These are phyloP conservation scores for Plebejus anna DNA, from an alignment of 2,888 invertebrate genomes.

Conservation along the genomic window DNA sequence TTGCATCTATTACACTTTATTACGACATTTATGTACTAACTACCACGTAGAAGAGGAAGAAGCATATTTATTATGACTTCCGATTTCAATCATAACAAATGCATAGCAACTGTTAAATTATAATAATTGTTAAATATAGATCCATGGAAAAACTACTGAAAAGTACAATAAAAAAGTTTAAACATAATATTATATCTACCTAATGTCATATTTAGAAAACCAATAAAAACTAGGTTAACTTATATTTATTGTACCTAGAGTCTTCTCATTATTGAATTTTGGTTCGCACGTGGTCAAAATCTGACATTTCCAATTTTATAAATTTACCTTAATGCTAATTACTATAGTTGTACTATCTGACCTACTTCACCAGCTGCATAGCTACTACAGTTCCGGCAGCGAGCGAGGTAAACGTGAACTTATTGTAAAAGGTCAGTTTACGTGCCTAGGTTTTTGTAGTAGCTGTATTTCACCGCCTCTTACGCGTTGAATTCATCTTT, in stretches of 20 bases:
- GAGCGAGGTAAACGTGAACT: slow-evolving; percentile 15
- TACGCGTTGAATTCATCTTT: not conserved
- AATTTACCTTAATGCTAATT: not conserved
- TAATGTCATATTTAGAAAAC: too few species aligned
- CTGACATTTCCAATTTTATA: not conserved
- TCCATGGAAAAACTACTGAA: too few species aligned
- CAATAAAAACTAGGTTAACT: too few species aligned
- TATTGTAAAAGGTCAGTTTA: slow-evolving; percentile 17
- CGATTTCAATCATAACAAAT: not conserved
- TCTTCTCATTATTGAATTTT: not conserved
- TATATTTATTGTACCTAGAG: not conserved
- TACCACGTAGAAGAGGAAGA: not conserved
- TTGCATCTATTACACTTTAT: not conserved
- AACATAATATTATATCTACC: too few species aligned
- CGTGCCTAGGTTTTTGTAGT: slow-evolving; percentile 11
- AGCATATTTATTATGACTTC: not conserved
- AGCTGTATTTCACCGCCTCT: not conserved
- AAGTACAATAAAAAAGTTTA: too few species aligned
- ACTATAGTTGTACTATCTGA: not conserved
- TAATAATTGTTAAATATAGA: too few species aligned
- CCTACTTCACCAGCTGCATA: not conserved
- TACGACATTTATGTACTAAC: not conserved
- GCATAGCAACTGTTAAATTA: not conserved
- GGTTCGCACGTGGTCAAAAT: not conserved
- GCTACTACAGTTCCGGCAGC: slow-evolving; percentile 1